Evolutionary conservation across 2,888 invertebrate genomes (phyloP), one percentile per base, ranked within the genome.

Genomic region (Troilus luridus): DNA sequence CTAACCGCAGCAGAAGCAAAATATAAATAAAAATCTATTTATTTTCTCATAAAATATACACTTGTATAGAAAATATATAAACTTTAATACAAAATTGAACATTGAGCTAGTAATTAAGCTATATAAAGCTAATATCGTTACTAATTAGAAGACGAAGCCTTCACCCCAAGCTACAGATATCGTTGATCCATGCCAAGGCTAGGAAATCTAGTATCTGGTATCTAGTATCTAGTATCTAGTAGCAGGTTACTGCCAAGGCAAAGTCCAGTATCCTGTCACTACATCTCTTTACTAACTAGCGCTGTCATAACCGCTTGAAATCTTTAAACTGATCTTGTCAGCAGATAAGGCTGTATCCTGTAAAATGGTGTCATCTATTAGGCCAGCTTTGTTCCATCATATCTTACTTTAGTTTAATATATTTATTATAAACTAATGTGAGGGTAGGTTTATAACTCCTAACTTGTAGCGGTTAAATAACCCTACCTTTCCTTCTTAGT

Each of bases 211-310:
- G 72, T 77, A 77, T 17, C 72, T 77, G 41, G 17, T 67, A 67
- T 67, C 67, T 67, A 67, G 72, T 77, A 77, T 41, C 72, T 77
- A 77, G 17, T 77, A 77, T 41, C 72, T 77, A 41, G 72, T 27
- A 41, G 72, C 72, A 17, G 72, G 5, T 8, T 77, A 77, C 72
- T 77, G 41, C 72, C 72, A 77, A 77, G 72, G 72, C 72, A 72
- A 27, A 19, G 14, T 41, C 0, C 72, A 77, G 72, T 77, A 77
- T 77, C 72, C 41, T 8, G 72, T 41, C 64, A 27, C 72, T 77
- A 77, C 41, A 77, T 41, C 27, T 77, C 72, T 41, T 0, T 24
- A 17, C 72, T 19, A 77, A 77, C 72, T 77, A 19, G 24, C 8
- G 72, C 72, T 77, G 72, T 41, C 72, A 77, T 77, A 77, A 41